Percentiles rank a stretch among this genome's conserved stretches.
These are phyloP conservation scores for Pelecanoides urinatrix DNA, from an alignment of 2,113 vertebrate species.

Conservation along the genomic window DNA sequence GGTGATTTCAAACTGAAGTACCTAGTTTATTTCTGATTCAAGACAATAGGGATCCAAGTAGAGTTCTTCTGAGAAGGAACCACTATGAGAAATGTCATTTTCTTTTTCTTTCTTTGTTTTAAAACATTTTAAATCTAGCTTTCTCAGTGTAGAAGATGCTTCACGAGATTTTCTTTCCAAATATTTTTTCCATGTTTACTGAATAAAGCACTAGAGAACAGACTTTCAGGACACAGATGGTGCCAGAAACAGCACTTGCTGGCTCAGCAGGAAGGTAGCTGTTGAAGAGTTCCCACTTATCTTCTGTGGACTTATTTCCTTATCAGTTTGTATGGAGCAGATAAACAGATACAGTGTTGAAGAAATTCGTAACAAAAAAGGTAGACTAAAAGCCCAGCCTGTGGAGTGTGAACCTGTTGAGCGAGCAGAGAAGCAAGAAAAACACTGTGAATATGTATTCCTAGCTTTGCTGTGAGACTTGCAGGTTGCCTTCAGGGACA, in stretches of 20 bases:
- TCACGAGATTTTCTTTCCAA: neutral
- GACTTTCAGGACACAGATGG: constrained; percentile 49
- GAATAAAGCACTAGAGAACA: constrained; percentile 8
- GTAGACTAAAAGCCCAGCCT: neutral
- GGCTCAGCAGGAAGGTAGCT: constrained; percentile 46
- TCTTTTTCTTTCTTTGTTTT: neutral
- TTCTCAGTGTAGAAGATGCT: neutral
- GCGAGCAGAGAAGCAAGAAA: constrained; percentile 7
- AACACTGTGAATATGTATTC: neutral
- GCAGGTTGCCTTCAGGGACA: neutral
- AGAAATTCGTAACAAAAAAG: constrained; percentile 35
- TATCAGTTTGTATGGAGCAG: neutral
- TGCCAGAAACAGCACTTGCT: constrained; percentile 49
- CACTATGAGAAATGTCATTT: neutral
- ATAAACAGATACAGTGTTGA: constrained; percentile 16
- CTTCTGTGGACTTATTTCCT: constrained; percentile 23
- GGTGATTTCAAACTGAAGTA: neutral
- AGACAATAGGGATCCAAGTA: accelerated
- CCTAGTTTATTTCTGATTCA: neutral
- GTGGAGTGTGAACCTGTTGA: constrained; percentile 30
- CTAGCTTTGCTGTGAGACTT: constrained; percentile 31
- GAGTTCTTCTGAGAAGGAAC: neutral
- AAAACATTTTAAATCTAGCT: neutral
- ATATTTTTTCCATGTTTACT: neutral
- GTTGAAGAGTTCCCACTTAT: constrained; percentile 27